These are phyloP conservation scores for Heterodera schachtii DNA, from an alignment of 1,140 invertebrate genomes.

Conservation along the genomic window DNA sequence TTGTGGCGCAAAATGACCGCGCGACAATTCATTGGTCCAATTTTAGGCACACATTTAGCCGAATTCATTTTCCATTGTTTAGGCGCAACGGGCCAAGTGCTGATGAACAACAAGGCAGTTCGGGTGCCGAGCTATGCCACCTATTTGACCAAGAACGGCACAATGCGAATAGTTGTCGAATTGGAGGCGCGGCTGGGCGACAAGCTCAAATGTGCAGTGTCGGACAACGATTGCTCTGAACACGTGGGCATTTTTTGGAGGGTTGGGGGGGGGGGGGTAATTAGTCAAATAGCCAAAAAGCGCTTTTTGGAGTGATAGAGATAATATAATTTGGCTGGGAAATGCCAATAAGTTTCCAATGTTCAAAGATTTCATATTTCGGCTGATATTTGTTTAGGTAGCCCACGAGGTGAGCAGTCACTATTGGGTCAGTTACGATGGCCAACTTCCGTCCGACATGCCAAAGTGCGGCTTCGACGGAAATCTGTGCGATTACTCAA, in stretches of 20 bases:
- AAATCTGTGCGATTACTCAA: constrained; percentile 61
- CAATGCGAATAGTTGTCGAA: constrained; percentile 63
- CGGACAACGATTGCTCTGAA: constrained; percentile 59
- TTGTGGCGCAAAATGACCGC: constrained; percentile 64
- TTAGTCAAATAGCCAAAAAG: too few relatives aligned
- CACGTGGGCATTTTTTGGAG: constrained; percentile 41
- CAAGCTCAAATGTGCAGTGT: constrained; percentile 51
- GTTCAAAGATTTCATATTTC: background rate
- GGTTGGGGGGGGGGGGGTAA: too few relatives aligned
- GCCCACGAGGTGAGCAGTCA: constrained; percentile 57
- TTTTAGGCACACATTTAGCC: background rate
- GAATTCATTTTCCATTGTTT: background rate
- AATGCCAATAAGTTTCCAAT: too few relatives aligned
- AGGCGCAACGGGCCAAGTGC: constrained; percentile 62
- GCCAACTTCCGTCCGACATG: constrained; percentile 44
- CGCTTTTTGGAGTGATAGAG: too few relatives aligned
- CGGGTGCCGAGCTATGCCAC: constrained; percentile 61
- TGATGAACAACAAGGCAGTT: constrained; percentile 65
- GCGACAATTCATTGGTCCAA: constrained; percentile 60
- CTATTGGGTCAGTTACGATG: constrained; percentile 55
- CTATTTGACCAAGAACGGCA: constrained; percentile 59
- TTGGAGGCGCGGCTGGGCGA: constrained; percentile 57
- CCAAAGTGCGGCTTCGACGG: constrained; percentile 64
- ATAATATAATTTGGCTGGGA: too few relatives aligned
- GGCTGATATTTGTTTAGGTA: constrained; percentile 31